phyloP scores from a whole-genome alignment of 2,113 vertebrate genomes.

The Rhegmatorhina hoffmannsi region DNA sequence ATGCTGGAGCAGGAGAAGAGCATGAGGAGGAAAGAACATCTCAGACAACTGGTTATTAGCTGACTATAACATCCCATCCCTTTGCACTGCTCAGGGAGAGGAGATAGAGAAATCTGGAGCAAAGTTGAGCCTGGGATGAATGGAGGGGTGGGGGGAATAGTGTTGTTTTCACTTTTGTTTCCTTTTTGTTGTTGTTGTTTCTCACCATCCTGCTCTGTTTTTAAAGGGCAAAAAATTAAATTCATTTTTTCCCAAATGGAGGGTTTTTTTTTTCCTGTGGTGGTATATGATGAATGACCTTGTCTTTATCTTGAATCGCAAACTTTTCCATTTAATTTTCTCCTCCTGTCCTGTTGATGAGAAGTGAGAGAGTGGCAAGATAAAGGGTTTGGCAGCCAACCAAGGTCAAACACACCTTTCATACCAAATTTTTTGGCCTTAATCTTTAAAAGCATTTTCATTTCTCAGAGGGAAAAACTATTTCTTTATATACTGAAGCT shows the following conservation, averaged over 20 bases:
- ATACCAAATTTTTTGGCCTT: neutral
- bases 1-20: neutral
- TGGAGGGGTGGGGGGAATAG: fast-evolving
- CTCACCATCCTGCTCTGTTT: neutral
- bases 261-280: neutral
- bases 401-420: neutral
- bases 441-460: neutral
- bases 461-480: neutral
- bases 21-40: fast-evolving
- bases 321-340: neutral
- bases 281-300: neutral
- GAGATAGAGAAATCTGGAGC: fast-evolving
- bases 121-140: neutral
- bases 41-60: neutral
- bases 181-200: neutral
- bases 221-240: neutral
- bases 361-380: neutral
- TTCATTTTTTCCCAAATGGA: neutral
- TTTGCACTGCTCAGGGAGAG: fast-evolving
- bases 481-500: neutral
- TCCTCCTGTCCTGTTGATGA: neutral
- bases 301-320: neutral
- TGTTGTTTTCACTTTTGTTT: too few relatives aligned
- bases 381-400: neutral
- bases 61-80: fast-evolving